Percentiles rank a stretch among this genome's conserved stretches.
These are phyloP conservation scores for Protobothrops mucrosquamatus DNA, from an alignment of 2,113 vertebrate genomes.

Conservation along the genomic window DNA sequence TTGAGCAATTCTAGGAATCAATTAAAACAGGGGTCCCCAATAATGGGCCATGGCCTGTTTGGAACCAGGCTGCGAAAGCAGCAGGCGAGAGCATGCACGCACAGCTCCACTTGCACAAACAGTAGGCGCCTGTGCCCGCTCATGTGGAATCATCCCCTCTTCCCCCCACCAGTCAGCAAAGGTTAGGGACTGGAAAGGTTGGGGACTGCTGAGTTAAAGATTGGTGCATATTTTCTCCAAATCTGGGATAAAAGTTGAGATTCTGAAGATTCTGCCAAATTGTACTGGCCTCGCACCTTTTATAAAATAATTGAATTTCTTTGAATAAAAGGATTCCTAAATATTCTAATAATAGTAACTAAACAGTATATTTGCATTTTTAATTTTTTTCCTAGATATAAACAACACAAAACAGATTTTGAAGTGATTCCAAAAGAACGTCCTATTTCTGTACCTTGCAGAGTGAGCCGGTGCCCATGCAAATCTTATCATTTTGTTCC, in stretches of 20 bases:
- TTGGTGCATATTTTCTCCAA: not conserved
- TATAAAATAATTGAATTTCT: not conserved
- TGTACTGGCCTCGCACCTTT: not conserved
- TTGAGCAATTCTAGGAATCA: not conserved
- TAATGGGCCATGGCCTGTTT: not conserved
- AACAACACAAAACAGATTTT: constrained; percentile 87
- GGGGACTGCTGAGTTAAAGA: not conserved
- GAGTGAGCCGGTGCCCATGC: constrained; percentile 73
- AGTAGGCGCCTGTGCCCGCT: not conserved
- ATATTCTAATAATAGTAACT: not conserved
- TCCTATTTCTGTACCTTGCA: constrained; percentile 78
- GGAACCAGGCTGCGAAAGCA: not conserved
- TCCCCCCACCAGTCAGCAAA: not conserved
- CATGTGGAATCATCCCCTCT: not conserved
- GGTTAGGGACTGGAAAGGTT: too few species aligned
- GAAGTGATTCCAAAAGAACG: constrained; percentile 75
- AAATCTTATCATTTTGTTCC: constrained; percentile 75
- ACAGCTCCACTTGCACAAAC: not conserved
- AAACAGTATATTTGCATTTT: not conserved
- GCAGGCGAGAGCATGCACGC: not conserved
- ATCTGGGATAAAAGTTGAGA: not conserved
- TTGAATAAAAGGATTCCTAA: not conserved
- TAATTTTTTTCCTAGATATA: constrained; percentile 74
- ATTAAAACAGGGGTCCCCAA: not conserved
- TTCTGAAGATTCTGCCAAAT: not conserved